Percentiles rank a stretch among this genome's conserved stretches.
phyloP scores from a whole-genome alignment of 1,140 invertebrate genomes.

The Drosophila nannoptera region DNA sequence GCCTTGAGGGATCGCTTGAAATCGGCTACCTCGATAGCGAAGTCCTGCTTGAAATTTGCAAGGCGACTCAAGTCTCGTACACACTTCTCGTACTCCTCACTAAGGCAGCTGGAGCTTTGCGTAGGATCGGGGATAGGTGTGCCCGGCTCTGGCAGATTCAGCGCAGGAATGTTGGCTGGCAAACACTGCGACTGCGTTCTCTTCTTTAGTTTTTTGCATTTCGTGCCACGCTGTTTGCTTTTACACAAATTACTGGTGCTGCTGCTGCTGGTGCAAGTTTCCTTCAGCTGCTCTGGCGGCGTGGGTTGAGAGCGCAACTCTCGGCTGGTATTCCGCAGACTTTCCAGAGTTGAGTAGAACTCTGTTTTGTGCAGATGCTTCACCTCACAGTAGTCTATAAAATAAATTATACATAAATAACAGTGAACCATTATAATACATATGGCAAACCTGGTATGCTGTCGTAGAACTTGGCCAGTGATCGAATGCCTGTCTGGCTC shows the following conservation, averaged over 20 bases:
- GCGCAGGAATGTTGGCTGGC: conserved; percentile 8
- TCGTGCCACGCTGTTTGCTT: conserved; percentile 44
- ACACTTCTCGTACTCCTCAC: conserved; percentile 61
- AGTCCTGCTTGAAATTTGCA: conserved; percentile 68
- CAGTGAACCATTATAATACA: neutral
- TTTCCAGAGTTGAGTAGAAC: conserved; percentile 71
- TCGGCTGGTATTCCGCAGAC: conserved; percentile 64
- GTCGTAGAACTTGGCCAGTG: conserved; percentile 75
- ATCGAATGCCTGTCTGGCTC: conserved; percentile 61
- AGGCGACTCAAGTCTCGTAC: conserved; percentile 52
- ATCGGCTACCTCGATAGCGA: conserved; percentile 61
- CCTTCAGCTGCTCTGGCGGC: conserved; percentile 10
- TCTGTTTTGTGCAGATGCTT: conserved; percentile 73
- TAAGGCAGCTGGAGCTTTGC: conserved; percentile 45
- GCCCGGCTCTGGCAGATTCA: conserved; percentile 4
- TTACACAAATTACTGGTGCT: conserved; percentile 30
- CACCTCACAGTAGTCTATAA: conserved; percentile 72
- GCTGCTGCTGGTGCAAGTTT: conserved; percentile 38
- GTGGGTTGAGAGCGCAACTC: conserved; percentile 53
- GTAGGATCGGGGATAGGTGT: conserved; percentile 5
- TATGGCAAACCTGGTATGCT: conserved; percentile 69
- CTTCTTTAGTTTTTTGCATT: conserved; percentile 50
- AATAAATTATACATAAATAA: neutral
- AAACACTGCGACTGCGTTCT: conserved; percentile 4
- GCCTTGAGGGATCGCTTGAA: conserved; percentile 67